These are phyloP conservation scores for Chrysolina americana DNA, from an alignment of 2,888 invertebrate species.

Conservation along the genomic window DNA sequence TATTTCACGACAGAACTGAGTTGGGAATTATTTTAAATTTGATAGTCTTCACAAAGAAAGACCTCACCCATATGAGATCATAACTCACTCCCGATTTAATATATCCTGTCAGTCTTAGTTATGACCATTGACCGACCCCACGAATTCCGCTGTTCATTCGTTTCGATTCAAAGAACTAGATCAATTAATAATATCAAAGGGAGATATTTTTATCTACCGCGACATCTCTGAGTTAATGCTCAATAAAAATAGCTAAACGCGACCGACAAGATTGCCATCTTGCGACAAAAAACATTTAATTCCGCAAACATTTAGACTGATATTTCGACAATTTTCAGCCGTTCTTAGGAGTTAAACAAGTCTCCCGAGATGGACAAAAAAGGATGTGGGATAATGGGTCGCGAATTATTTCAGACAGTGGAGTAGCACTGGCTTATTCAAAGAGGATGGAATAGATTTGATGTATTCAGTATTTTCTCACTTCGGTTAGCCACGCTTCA, in stretches of 20 bases:
- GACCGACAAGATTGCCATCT: constrained; percentile 41
- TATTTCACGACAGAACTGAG: neutral
- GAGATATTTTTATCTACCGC: constrained; percentile 42
- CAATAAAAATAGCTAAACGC: constrained; percentile 46
- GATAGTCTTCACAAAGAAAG: constrained; percentile 1
- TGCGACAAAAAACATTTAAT: constrained; percentile 51
- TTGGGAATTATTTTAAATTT: neutral
- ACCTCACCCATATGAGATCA: constrained; percentile 35
- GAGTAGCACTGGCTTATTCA: neutral
- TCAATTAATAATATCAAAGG: constrained; percentile 49
- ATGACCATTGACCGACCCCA: constrained; percentile 10
- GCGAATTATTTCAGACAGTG: constrained; percentile 37
- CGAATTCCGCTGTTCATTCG: constrained; percentile 35
- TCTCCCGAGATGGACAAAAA: constrained; percentile 40
- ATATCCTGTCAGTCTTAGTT: constrained; percentile 41
- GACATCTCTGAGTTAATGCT: constrained; percentile 40
- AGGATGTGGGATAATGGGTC: constrained; percentile 40
- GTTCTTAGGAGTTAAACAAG: constrained; percentile 41
- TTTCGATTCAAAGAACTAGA: constrained; percentile 39
- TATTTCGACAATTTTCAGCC: constrained; percentile 51
- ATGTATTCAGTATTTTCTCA: too few relatives aligned
- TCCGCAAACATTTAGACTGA: constrained; percentile 50
- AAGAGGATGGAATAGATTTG: neutral
- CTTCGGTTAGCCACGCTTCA: too few relatives aligned
- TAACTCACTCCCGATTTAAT: constrained; percentile 34